Base-by-base conservation (phyloP, 1,140 invertebrate genomes). In the Acromyrmex charruanus region DNA sequence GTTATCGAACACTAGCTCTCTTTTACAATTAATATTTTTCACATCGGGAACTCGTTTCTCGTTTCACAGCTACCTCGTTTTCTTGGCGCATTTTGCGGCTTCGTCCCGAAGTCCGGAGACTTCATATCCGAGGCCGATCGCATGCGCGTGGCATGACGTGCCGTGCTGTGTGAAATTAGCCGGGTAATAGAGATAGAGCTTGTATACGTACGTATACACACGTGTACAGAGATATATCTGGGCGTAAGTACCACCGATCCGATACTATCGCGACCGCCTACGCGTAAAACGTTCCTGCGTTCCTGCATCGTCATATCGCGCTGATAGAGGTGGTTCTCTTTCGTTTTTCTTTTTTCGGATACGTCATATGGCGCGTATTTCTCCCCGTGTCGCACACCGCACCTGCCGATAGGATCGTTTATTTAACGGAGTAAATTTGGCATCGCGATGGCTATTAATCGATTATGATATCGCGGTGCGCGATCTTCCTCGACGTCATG, bases 161-260 rank as follows among this genome's bases (percentile, higher is more conserved):
- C 35, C 63, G 44, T 59, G 58, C 74, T 68, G 58, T 21, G 58
- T 9, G 25, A 84, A 90, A 90, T 89, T 87, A 90, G 79, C 79
- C 88, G 49, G 35, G 49, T 87, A 89, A 90, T 90, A 90, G 88
- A 90, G 88, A 89, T 88, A 74, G 77, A 84, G 39, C 16, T 35
- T 49, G 12, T 53, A 39, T 39, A 21, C 35, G 49, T 31, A 65
- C 31, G 69, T 58, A 59, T 49, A 14, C 44, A 75, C 69, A 84
- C n/a, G 16, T 35, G 35, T 75, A 72, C 16, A 21, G 25, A 74
- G 68, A 74, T 59, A 61, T 84, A 84, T 75, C 69, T 61, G 55
- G 55, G 2, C 68, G 68, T 72, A 82, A 84, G 80, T 84, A 74
- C 55, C 69, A 28, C 25, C 49, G 51, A 89, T 89, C 74, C 35